Evolutionary conservation across 2,888 invertebrate species (phyloP).

Genomic region (Pandemis corylana): DNA sequence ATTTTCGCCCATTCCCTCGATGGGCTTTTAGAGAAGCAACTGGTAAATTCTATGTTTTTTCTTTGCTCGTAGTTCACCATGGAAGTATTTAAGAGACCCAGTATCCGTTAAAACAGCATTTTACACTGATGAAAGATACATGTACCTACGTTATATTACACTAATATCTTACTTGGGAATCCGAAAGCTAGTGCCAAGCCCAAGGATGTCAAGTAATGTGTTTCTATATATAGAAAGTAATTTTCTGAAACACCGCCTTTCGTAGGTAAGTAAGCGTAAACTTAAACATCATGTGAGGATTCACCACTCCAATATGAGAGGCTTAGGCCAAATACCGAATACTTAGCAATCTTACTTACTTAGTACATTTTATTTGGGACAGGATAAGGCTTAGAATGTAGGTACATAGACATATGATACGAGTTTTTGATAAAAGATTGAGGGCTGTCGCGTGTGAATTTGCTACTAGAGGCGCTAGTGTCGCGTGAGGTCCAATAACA

Average conservation of each 20-base stretch:
- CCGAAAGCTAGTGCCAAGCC: not conserved
- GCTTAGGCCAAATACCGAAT: constrained; percentile 33
- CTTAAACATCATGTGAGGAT: constrained; percentile 22
- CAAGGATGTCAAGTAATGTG: constrained; percentile 4
- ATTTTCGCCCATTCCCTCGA: no score
- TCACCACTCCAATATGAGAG: constrained; percentile 28
- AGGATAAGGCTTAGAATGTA: not conserved
- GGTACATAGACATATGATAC: not conserved
- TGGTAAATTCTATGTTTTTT: no score
- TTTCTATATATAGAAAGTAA: constrained; percentile 18
- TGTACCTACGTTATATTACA: no score
- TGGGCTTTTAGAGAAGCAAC: no score
- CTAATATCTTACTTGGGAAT: not conserved
- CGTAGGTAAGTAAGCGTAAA: constrained; percentile 23
- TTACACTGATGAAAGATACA: no score
- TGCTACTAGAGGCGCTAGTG: no score
- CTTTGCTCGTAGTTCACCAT: no score
- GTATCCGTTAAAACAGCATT: no score
- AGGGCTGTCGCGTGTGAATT: no score
- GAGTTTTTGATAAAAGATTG: not conserved
- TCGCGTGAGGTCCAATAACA: no score
- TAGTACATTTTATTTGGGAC: not conserved
- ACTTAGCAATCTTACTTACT: constrained; percentile 23
- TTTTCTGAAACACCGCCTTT: constrained; percentile 16
- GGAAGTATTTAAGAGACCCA: no score